Evolutionary conservation across 2,797 vertebrate genomes (phyloP).

Genomic region (Acipenser ruthenus): DNA sequence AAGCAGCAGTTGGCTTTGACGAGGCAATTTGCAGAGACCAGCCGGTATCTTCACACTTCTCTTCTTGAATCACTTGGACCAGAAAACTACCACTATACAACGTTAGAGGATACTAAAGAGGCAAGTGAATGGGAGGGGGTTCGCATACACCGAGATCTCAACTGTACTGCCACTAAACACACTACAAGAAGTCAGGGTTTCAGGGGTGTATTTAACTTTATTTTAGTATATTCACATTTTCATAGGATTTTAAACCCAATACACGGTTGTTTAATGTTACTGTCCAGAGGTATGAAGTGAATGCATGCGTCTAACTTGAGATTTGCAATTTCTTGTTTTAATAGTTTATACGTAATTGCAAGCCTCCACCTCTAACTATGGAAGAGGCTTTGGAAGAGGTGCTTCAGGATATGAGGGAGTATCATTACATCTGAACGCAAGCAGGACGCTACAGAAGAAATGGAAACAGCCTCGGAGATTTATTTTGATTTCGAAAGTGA

Average conservation of each 20-base stretch:
- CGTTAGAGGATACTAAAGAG: slow-evolving; percentile 72
- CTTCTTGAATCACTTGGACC: slow-evolving; percentile 60
- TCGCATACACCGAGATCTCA: too few relatives aligned
- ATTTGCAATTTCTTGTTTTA: slow-evolving; percentile 7
- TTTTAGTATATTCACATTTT: too few relatives aligned
- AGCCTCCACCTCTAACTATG: slow-evolving; percentile 45
- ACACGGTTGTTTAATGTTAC: too few relatives aligned
- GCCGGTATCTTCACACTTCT: slow-evolving; percentile 53
- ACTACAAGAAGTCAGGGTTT: too few relatives aligned
- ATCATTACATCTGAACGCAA: slow-evolving; percentile 29
- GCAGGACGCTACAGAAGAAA: too few relatives aligned
- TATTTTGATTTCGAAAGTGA: too few relatives aligned
- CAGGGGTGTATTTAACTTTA: too few relatives aligned
- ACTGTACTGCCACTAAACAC: too few relatives aligned
- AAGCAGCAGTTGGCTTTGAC: slow-evolving; percentile 73
- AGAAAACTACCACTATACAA: slow-evolving; percentile 74
- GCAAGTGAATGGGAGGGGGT: slow-evolving; percentile 37
- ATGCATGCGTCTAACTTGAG: too few relatives aligned
- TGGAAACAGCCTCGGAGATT: too few relatives aligned
- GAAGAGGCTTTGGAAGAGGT: slow-evolving; percentile 53
- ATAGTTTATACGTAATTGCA: slow-evolving; percentile 63
- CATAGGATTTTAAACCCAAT: too few relatives aligned
- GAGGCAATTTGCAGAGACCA: slow-evolving; percentile 54
- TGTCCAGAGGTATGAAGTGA: too few relatives aligned
- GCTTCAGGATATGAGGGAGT: slow-evolving; percentile 42